Percentiles rank a stretch among this genome's conserved stretches.
These are phyloP conservation scores for Enteromius fasciolatus DNA, from an alignment of 2,797 vertebrate genomes.

Conservation along the genomic window DNA sequence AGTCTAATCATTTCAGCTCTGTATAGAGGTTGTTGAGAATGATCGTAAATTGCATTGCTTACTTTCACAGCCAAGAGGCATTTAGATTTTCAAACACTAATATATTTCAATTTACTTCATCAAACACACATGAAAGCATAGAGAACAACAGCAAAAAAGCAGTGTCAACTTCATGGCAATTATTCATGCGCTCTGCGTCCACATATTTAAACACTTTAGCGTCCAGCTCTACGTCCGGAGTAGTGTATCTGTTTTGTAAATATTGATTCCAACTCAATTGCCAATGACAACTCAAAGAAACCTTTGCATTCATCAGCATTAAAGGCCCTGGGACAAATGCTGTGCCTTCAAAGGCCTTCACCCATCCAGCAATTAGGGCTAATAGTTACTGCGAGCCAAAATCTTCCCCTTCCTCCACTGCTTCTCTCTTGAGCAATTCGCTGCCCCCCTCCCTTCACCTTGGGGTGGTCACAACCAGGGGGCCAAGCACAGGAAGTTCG, in stretches of 20 bases:
- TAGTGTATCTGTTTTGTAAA: constrained; percentile 79
- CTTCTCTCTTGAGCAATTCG: constrained; percentile 51
- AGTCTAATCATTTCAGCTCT: constrained; percentile 20
- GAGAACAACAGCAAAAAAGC: not conserved
- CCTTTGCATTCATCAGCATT: constrained; percentile 71
- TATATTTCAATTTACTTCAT: constrained; percentile 33
- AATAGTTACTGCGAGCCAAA: constrained; percentile 74
- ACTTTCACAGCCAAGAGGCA: constrained; percentile 29
- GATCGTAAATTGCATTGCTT: constrained; percentile 28
- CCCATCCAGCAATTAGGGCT: constrained; percentile 74
- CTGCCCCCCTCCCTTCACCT: constrained; percentile 35
- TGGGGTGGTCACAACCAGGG: constrained; percentile 58
- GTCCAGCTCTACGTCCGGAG: constrained; percentile 55
- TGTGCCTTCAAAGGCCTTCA: constrained; percentile 78
- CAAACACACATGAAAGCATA: not conserved
- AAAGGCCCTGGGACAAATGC: constrained; percentile 65
- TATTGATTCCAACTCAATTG: constrained; percentile 79
- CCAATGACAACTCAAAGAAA: constrained; percentile 81
- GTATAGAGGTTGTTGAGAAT: not conserved
- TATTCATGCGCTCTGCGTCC: constrained; percentile 50
- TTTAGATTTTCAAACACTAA: constrained; percentile 17
- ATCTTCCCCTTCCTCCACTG: constrained; percentile 55
- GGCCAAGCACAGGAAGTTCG: constrained; percentile 70
- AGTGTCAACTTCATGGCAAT: constrained; percentile 38
- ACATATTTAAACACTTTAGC: constrained; percentile 59